Evolutionary conservation across 2,113 vertebrate genomes (phyloP), one percentile per base, ranked within the genome.

Genomic region (Bombycilla garrulus): DNA sequence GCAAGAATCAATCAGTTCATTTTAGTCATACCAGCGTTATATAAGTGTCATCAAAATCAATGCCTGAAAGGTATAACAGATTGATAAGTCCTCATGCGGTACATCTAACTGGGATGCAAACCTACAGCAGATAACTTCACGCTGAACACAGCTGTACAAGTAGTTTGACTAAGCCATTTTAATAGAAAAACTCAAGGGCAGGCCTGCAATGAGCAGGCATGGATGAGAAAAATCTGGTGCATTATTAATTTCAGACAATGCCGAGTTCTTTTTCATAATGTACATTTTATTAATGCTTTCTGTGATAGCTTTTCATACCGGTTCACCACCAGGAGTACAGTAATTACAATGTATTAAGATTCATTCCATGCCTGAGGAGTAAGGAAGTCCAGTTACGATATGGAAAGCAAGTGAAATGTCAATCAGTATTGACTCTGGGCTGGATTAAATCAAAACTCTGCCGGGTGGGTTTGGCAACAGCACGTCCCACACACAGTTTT

Each of bases 251-350:
- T 92, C 93, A 96, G 88, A 91, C 92, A 79, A 95, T 80, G 76
- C 38, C 0, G 0, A 85, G 54, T 67, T 92, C n/a, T 94, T 95
- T 97, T 78, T 88, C 69, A 92, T 88, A 71, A 94, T 86, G 92
- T 94, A 97, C 90, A 93, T 86, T 97, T 96, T 97, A 97, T 96
- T 97, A 97, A 96, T 96, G 86, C 36, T 93, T 79, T 94, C 76
- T 12, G 6, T 81, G 95, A 96, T 81, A 94, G 72, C 65, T 94
- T 95, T 96, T 96, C 94, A 90, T 74, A 95, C 58, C 2, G 5
- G 91, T 84, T 93, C 94, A 96, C 95, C 92, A 94, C 81, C 83
- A 86, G 90, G 87, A 92, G 72, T 95, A 96, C 93, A 96, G 90
- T 93, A 96, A 97, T 96, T 96, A 96, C 96, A 96, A 95, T 71